Evolutionary conservation across 2,888 invertebrate genomes (phyloP).

Genomic region (Sceliomorpha sp.): DNA sequence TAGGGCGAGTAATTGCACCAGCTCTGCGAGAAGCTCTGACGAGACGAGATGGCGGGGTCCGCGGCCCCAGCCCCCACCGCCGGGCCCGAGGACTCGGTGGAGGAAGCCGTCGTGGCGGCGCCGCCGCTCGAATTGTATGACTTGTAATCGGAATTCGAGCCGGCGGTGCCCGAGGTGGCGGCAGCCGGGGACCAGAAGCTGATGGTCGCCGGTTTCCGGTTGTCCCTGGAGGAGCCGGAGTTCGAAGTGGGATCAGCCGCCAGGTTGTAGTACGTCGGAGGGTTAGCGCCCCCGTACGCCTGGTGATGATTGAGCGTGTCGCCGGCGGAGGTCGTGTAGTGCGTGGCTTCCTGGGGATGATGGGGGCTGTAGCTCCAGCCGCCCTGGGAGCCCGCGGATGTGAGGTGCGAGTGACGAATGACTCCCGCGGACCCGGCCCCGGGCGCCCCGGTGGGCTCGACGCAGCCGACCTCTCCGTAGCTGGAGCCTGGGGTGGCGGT

Average conservation of each 20-base stretch:
- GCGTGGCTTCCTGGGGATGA: conserved; percentile 76
- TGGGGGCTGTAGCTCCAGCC: conserved; percentile 88
- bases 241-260: conserved; percentile 83
- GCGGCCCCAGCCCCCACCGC: conserved; percentile 80
- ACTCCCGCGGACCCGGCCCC: conserved; percentile 84
- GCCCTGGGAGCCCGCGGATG: conserved; percentile 80
- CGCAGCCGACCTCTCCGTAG: conserved; percentile 78
- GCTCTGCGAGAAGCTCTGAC: conserved; percentile 87
- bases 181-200: conserved; percentile 87
- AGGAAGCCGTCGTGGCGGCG: conserved; percentile 82
- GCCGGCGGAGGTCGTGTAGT: conserved; percentile 80
- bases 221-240: conserved; percentile 83
- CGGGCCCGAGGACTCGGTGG: conserved; percentile 81
- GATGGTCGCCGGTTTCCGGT: conserved; percentile 82
- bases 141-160: conserved; percentile 82
- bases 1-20: conserved; percentile 88
- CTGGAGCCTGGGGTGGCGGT: conserved; percentile 81
- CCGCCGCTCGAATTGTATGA: conserved; percentile 80
- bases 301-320: conserved; percentile 84
- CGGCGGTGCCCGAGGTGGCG: conserved; percentile 79
- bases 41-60: conserved; percentile 83
- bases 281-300: conserved; percentile 84
- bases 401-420: conserved; percentile 86
- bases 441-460: conserved; percentile 82
- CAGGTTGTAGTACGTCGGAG: conserved; percentile 88